Evolutionary conservation across 2,888 invertebrate species (phyloP).

Genomic region (Zygaena filipendulae): DNA sequence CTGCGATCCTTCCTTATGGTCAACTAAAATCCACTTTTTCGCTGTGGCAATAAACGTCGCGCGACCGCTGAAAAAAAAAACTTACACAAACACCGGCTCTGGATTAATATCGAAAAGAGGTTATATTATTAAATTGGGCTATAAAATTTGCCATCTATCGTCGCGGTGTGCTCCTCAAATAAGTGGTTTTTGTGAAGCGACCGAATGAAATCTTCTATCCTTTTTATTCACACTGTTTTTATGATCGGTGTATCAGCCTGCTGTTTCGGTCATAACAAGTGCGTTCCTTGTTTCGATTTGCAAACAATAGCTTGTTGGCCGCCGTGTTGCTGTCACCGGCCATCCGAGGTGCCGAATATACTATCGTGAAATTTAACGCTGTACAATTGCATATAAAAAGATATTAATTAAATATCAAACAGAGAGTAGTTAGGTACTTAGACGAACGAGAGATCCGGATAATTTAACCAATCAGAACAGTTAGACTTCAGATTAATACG

Average conservation of each 20-base stretch:
- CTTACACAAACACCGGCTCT: constrained; percentile 22
- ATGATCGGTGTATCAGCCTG: no score
- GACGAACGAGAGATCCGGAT: no score
- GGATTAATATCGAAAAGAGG: constrained; percentile 22
- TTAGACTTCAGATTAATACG: no score
- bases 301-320: constrained; percentile 64
- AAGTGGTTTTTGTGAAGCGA: no score
- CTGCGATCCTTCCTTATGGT: constrained; percentile 33
- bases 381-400: no score
- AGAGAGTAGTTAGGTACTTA: no score
- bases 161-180: constrained; percentile 19
- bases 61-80: constrained; percentile 26
- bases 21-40: constrained; percentile 35
- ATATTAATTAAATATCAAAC: no score
- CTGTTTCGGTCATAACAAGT: no score
- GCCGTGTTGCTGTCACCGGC: constrained; percentile 44
- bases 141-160: constrained; percentile 34
- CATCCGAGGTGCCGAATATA: constrained; percentile 45
- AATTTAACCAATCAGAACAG: no score
- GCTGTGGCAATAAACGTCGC: constrained; percentile 29
- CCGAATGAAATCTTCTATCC: no score
- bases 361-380: constrained; percentile 48
- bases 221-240: no score
- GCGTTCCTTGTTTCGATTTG: constrained; percentile 50
- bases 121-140: constrained; percentile 32